Base-by-base conservation (phyloP, 2,888 invertebrate genomes). In the Pristionchus japonicus region DNA sequence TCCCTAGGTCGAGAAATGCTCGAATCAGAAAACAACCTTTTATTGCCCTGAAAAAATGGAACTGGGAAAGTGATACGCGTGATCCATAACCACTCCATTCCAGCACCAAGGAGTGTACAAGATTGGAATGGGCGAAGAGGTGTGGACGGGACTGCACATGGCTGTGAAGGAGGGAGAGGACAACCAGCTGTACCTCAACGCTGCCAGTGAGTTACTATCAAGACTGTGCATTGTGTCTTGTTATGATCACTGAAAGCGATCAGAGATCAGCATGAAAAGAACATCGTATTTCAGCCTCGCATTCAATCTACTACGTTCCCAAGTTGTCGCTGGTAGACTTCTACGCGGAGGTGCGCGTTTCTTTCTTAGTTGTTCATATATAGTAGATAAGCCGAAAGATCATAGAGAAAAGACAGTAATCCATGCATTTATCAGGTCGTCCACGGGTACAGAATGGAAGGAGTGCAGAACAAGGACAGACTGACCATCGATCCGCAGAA, bases 101-200 rank as follows among this genome's bases (percentile, higher is more conserved):
- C n/a, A n/a, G n/a, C n/a, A n/a, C n/a, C n/a, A n/a, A n/a, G n/a
- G n/a, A n/a, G n/a, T n/a, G n/a, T n/a, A n/a, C n/a, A n/a, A n/a
- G n/a, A 83, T 83, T n/a, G 83, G 83, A 0, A 52, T 52, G 57
- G 83, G 83, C 3, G 37, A 57, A 57, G 57, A 83, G 37, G 83
- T 83, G 1, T 83, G 83, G 83, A 83, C 31, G 1, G 83, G 83
- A 9, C n/a, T 83, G 83, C 83, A 83, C 83, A 52, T 43, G 57
- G 83, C 83, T 17, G 57, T 83, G n/a, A 83, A 83, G 83, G 52
- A 37, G 0, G 57, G 57, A 17, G 23, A 20, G 17, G 34, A 31
- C 0, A 57, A 57, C 4, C 23, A 43, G 1, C 83, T 83, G 17
- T 80, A 27, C 37, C 11, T 83, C 20, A 83, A 83, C 17, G 34